These are phyloP conservation scores for Phragmatobia fuliginosa DNA, from an alignment of 2,888 invertebrate species.

Conservation along the genomic window DNA sequence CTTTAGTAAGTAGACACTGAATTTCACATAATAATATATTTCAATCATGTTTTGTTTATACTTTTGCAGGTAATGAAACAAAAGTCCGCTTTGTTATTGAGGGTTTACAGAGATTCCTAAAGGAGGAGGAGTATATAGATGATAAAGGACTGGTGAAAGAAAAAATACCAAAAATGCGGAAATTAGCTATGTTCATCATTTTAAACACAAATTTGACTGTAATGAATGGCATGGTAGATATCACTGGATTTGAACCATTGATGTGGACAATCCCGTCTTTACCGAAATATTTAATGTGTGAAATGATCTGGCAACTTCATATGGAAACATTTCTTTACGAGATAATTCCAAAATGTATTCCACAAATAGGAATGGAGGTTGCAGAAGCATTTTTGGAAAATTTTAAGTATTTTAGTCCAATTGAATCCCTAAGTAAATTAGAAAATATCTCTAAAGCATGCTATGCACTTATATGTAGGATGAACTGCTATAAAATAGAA, in stretches of 20 bases:
- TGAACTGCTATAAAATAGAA: slow-evolving; percentile 65
- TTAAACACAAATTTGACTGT: slow-evolving; percentile 72
- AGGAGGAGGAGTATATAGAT: slow-evolving; percentile 61
- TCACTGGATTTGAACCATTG: slow-evolving; percentile 68
- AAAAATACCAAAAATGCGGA: slow-evolving; percentile 55
- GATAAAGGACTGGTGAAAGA: slow-evolving; percentile 54
- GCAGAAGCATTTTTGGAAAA: slow-evolving; percentile 67
- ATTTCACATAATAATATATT: background rate
- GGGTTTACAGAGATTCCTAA: slow-evolving; percentile 62
- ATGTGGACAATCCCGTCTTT: slow-evolving; percentile 75
- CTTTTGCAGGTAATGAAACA: slow-evolving; percentile 76
- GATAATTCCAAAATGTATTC: slow-evolving; percentile 67
- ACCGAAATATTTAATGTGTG: slow-evolving; percentile 74
- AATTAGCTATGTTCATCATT: slow-evolving; percentile 72
- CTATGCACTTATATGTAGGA: slow-evolving; percentile 68
- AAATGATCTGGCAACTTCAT: slow-evolving; percentile 72
- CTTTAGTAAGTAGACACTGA: background rate
- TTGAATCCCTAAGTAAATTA: slow-evolving; percentile 63
- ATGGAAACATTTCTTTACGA: slow-evolving; percentile 73
- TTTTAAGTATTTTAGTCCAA: slow-evolving; percentile 72
- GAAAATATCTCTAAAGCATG: slow-evolving; percentile 62
- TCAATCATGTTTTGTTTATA: background rate
- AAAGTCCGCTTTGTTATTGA: slow-evolving; percentile 64
- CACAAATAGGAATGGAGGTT: slow-evolving; percentile 70
- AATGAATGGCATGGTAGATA: slow-evolving; percentile 66